Evolutionary conservation across 1,140 invertebrate genomes (phyloP), one percentile per base, ranked within the genome.

Genomic region (Cyphomyrmex costatus): DNA sequence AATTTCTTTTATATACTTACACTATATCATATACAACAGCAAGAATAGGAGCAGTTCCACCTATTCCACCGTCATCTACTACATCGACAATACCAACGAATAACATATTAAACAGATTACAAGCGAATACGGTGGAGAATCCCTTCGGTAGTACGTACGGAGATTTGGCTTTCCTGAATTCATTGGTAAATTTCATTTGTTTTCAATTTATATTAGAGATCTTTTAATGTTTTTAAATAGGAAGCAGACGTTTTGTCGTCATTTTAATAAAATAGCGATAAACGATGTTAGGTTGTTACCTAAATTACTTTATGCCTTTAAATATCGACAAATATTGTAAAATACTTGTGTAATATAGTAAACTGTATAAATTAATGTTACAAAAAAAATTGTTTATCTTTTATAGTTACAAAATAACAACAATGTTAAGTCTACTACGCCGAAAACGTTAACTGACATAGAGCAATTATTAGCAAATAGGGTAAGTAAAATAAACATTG

Each of bases 381-480:
- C 2, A 56, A 66, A 46, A 66, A 46, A 1, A 46, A 68, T 49
- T 4, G 5, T 42, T 68, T 68, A 24, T 27, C 49, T 63, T 58
- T 36, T 30, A 5, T 12, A 95, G 94, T 86, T 95, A 53, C 92
- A 95, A 84, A 89, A 91, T 65, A 88, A 91, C 14, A 88, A 91
- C 14, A 90, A 80, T 84, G 82, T 88, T 42, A 61, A 68, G 21
- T 77, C 88, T 10, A 90, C 92, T 0, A 94, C 92, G 5, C 91
- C 93, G 12, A 95, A 95, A 86, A 94, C 94, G 5, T 86, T 95
- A 5, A 93, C 92, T 6, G 92, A 95, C 86, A 93, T 94, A 6
- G 95, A 95, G 66, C 93, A 93, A 68, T 66, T 94, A 19, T 76
- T 95, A 49, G 94, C 95, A 0, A 94, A 95, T 14, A 95, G 94